phyloP scores from a whole-genome alignment of 2,113 vertebrate species.

The Antechinus flavipes region DNA sequence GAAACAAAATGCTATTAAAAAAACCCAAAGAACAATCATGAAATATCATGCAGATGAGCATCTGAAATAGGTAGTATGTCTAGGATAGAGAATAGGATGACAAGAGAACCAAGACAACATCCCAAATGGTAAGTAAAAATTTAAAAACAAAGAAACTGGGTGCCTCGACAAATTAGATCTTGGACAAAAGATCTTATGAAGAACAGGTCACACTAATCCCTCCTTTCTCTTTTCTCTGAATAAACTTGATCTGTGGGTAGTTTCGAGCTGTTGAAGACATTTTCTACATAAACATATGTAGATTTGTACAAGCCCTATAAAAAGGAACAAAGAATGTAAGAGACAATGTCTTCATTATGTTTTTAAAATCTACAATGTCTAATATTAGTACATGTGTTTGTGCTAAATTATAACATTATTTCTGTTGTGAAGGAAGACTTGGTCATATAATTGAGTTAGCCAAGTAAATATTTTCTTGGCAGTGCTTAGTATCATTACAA shows the following conservation, averaged over 20 bases:
- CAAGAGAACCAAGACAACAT: neutral
- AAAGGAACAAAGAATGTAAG: slow-evolving; percentile 25
- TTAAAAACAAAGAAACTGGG: neutral
- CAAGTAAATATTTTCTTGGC: slow-evolving; percentile 82
- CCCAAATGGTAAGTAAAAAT: neutral
- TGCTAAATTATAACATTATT: slow-evolving; percentile 75
- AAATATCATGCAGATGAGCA: neutral
- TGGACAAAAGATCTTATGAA: neutral
- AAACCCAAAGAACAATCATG: neutral
- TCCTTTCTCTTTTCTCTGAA: neutral
- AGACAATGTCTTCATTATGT: slow-evolving; percentile 57
- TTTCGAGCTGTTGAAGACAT: neutral
- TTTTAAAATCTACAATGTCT: slow-evolving; percentile 63
- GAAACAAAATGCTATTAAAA: no score
- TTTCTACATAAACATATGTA: neutral
- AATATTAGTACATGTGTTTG: slow-evolving; percentile 63
- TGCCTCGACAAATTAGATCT: neutral
- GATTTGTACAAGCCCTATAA: slow-evolving; percentile 24
- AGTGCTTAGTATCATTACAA: slow-evolving; percentile 67
- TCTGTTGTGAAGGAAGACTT: slow-evolving; percentile 73
- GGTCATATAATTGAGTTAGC: slow-evolving; percentile 72
- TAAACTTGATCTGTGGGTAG: neutral
- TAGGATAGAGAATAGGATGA: neutral
- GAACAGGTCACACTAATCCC: neutral
- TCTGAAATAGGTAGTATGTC: neutral